Evolutionary conservation across 2,797 vertebrate species (phyloP).

Genomic region (Aplochiton taeniatus): DNA sequence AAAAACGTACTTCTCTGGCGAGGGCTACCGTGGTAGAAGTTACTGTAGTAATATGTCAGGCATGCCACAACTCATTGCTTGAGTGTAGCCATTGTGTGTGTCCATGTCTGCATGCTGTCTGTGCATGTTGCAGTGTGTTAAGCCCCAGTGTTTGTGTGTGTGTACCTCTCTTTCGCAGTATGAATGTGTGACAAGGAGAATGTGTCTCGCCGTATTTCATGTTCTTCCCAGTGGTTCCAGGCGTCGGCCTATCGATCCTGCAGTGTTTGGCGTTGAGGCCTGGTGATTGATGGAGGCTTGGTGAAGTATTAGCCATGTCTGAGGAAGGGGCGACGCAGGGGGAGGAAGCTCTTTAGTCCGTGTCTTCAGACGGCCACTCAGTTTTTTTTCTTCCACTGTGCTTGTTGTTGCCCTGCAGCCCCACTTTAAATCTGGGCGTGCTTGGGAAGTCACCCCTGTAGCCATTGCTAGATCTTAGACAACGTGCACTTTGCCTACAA

Average conservation of each 20-base stretch:
- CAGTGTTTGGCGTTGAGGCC: not conserved
- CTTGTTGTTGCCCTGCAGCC: not conserved
- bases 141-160: not conserved
- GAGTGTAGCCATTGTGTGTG: no score
- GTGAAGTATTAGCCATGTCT: conserved; percentile 4
- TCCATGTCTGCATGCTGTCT: no score
- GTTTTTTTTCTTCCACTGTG: not conserved
- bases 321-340: not conserved
- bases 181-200: not conserved
- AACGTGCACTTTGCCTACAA: not conserved
- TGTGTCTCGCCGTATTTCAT: not conserved
- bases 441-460: not conserved
- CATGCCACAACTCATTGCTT: no score
- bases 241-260: not conserved
- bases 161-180: not conserved
- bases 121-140: no score
- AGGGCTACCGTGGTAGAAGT: no score
- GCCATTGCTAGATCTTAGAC: not conserved
- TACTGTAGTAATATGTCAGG: no score
- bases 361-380: not conserved
- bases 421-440: not conserved
- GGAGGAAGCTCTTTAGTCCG: not conserved
- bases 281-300: not conserved
- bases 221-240: not conserved
- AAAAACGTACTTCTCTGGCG: no score